Evolutionary conservation across 1,140 invertebrate genomes (phyloP).

Genomic region (Drosophila nannoptera): DNA sequence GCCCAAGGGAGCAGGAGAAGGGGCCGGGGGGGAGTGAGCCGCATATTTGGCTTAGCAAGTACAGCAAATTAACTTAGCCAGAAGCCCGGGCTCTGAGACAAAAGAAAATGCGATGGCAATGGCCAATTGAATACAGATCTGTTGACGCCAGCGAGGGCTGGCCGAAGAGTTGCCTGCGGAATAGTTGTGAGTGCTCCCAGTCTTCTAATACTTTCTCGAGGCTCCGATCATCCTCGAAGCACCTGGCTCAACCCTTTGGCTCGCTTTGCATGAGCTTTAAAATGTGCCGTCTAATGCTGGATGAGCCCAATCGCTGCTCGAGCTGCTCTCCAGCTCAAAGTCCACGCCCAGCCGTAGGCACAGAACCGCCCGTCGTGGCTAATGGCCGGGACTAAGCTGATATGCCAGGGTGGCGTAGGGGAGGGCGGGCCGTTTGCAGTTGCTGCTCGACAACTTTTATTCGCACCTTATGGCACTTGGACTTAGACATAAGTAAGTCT

Average conservation of each 20-base stretch:
- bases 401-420: slow-evolving; percentile 10
- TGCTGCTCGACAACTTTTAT: slow-evolving; percentile 63
- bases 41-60: slow-evolving; percentile 62
- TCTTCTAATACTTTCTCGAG: too few relatives aligned
- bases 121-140: slow-evolving; percentile 25
- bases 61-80: slow-evolving; percentile 62
- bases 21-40: background rate
- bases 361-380: slow-evolving; percentile 2
- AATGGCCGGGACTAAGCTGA: slow-evolving; percentile 20
- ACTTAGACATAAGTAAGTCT: slow-evolving; percentile 63
- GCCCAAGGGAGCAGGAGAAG: background rate
- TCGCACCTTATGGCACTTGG: slow-evolving; percentile 71
- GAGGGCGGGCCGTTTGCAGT: slow-evolving; percentile 4
- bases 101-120: slow-evolving; percentile 8
- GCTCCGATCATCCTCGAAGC: too few relatives aligned
- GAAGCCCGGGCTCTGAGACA: slow-evolving; percentile 14
- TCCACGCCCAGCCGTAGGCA: slow-evolving; percentile 5
- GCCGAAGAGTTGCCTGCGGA: too few relatives aligned
- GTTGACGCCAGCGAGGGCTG: slow-evolving; percentile 7
- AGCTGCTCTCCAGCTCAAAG: background rate
- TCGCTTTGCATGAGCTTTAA: background rate
- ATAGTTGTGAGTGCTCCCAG: too few relatives aligned
- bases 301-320: background rate
- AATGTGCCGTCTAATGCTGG: background rate
- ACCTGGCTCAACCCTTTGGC: background rate